phyloP scores from a whole-genome alignment of 2,888 invertebrate genomes.

The Tupiocoris notatus region DNA sequence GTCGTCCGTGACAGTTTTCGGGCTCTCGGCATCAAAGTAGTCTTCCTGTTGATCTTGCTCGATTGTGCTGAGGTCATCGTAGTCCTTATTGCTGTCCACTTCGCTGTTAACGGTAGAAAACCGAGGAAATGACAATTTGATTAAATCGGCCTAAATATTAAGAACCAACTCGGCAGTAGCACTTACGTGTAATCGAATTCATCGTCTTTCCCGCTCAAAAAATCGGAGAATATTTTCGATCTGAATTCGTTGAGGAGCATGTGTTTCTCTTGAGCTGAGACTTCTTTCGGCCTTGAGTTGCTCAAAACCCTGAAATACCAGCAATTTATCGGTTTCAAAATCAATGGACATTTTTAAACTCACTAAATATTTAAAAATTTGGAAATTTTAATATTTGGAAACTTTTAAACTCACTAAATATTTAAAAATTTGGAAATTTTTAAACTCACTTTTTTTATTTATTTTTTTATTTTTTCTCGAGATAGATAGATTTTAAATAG shows the following conservation, averaged over 20 bases:
- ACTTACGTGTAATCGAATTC: constrained; percentile 75
- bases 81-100: constrained; percentile 77
- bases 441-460: too few species aligned
- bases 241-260: constrained; percentile 77
- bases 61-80: constrained; percentile 71
- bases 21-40: constrained; percentile 83
- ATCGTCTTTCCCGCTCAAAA: constrained; percentile 75
- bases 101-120: constrained; percentile 54
- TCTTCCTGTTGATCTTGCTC: constrained; percentile 83
- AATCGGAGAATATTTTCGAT: constrained; percentile 80
- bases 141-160: background rate
- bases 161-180: too few species aligned
- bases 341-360: too few species aligned
- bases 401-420: too few species aligned
- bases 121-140: background rate
- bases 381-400: too few species aligned
- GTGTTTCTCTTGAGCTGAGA: constrained; percentile 55
- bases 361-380: too few species aligned
- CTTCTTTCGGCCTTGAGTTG: constrained; percentile 35
- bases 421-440: too few species aligned
- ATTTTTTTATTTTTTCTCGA: too few species aligned
- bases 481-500: too few species aligned
- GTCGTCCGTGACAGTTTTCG: constrained; percentile 51
- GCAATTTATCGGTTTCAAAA: too few species aligned
- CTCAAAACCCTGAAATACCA: constrained; percentile 13